phyloP scores from a whole-genome alignment of 2,888 invertebrate species.

The Lasioglossum lativentre region DNA sequence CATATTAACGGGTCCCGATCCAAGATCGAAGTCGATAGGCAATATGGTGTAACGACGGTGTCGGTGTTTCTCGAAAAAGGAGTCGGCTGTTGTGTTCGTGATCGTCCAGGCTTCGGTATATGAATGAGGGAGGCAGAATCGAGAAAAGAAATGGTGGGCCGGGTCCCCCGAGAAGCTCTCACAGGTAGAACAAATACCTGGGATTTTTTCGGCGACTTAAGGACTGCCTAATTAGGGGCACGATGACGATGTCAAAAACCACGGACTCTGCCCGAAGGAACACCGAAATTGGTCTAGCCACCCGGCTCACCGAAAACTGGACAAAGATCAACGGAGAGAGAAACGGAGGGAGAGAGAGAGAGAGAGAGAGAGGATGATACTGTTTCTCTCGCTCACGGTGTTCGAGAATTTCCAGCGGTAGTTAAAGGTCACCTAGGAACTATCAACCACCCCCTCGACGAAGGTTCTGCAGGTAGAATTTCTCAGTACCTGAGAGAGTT shows the following conservation, averaged over 20 bases:
- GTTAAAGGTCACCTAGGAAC: constrained; percentile 60
- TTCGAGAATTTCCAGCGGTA: constrained; percentile 14
- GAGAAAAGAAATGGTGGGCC: constrained; percentile 38
- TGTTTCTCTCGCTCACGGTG: constrained; percentile 51
- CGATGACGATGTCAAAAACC: constrained; percentile 77
- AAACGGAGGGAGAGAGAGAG: no score
- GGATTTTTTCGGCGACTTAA: constrained; percentile 72
- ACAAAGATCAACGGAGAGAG: constrained; percentile 17
- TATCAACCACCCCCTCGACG: constrained; percentile 42
- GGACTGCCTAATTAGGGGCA: constrained; percentile 77
- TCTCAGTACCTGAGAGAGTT: constrained; percentile 57
- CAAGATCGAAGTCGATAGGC: constrained; percentile 33
- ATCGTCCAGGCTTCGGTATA: constrained; percentile 37
- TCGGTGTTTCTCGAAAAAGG: constrained; percentile 43
- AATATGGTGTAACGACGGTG: constrained; percentile 34
- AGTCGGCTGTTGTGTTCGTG: constrained; percentile 35
- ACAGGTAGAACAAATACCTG: constrained; percentile 78
- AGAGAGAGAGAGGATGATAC: constrained; percentile 35
- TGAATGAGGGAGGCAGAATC: constrained; percentile 58
- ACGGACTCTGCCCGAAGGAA: constrained; percentile 64
- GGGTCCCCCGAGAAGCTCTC: constrained; percentile 42
- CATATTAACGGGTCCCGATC: constrained; percentile 17
- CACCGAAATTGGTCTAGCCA: constrained; percentile 70
- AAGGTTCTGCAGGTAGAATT: constrained; percentile 55
- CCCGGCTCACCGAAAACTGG: constrained; percentile 30